These are phyloP conservation scores for Delichon dasypus DNA, from an alignment of 2,797 vertebrate genomes.

Conservation along the genomic window DNA sequence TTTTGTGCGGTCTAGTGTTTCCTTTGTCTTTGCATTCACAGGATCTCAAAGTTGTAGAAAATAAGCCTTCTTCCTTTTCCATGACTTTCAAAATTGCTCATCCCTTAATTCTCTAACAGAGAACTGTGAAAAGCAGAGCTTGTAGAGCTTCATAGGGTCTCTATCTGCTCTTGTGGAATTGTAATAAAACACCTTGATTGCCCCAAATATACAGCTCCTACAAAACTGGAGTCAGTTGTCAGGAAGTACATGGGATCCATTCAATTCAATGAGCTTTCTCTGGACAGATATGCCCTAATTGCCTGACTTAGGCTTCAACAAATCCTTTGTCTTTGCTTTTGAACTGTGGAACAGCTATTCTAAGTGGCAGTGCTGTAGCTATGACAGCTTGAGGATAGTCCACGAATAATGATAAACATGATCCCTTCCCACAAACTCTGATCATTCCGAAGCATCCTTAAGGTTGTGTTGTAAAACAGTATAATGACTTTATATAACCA, in stretches of 20 bases:
- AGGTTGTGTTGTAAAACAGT: not conserved
- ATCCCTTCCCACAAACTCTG: constrained; percentile 1
- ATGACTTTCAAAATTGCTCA: not conserved
- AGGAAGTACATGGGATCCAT: not conserved
- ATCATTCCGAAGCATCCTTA: constrained; percentile 28
- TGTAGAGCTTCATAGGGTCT: not conserved
- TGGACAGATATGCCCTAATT: not conserved
- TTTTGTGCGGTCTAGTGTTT: not conserved
- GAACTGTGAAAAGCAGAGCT: not conserved
- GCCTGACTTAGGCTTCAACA: not conserved
- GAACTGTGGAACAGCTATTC: not conserved
- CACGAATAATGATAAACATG: not conserved
- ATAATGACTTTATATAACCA: constrained; percentile 27
- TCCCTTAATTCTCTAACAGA: not conserved
- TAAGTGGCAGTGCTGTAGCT: not conserved
- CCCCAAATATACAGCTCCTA: not conserved
- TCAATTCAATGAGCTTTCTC: not conserved
- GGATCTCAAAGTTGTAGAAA: not conserved
- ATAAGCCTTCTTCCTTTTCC: not conserved
- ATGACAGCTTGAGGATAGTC: constrained; percentile 19
- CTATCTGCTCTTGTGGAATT: not conserved
- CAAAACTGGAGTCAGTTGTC: not conserved
- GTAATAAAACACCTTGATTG: not conserved
- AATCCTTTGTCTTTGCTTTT: not conserved
- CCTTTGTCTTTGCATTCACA: not conserved